These are phyloP conservation scores for Nothobranchius furzeri DNA, from an alignment of 2,113 vertebrate species.

Conservation along the genomic window DNA sequence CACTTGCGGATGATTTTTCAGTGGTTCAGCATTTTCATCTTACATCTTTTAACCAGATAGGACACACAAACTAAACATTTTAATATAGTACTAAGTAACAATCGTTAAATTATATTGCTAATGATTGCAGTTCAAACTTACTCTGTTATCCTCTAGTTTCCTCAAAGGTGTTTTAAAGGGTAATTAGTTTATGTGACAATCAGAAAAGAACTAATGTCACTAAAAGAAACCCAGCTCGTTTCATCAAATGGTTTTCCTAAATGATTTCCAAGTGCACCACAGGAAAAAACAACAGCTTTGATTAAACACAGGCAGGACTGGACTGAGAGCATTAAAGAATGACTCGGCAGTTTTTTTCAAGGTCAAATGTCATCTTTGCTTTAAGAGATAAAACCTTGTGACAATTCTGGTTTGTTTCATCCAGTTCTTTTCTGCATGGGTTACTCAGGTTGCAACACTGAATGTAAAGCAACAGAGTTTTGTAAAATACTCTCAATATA, in stretches of 20 bases:
- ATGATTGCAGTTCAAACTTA: too few relatives aligned
- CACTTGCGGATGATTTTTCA: neutral
- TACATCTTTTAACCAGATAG: neutral
- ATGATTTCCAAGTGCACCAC: too few relatives aligned
- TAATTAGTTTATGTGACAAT: too few relatives aligned
- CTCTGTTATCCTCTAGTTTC: too few relatives aligned
- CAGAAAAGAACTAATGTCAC: too few relatives aligned
- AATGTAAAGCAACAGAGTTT: too few relatives aligned
- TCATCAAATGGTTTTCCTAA: too few relatives aligned
- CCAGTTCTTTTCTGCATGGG: neutral
- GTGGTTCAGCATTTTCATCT: neutral
- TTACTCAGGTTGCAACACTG: neutral
- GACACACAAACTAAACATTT: neutral
- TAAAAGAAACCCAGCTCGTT: too few relatives aligned
- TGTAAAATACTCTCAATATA: too few relatives aligned
- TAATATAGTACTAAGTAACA: neutral
- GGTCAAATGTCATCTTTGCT: slow-evolving; percentile 30
- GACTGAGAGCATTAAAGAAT: neutral
- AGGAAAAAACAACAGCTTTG: neutral
- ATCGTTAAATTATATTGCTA: neutral
- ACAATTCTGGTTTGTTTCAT: neutral
- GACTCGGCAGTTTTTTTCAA: neutral
- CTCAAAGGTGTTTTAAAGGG: too few relatives aligned
- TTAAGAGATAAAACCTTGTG: slow-evolving; percentile 1
- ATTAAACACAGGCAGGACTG: neutral